phyloP scores from a whole-genome alignment of 2,113 vertebrate genomes.

The Epinephelus fuscoguttatus region DNA sequence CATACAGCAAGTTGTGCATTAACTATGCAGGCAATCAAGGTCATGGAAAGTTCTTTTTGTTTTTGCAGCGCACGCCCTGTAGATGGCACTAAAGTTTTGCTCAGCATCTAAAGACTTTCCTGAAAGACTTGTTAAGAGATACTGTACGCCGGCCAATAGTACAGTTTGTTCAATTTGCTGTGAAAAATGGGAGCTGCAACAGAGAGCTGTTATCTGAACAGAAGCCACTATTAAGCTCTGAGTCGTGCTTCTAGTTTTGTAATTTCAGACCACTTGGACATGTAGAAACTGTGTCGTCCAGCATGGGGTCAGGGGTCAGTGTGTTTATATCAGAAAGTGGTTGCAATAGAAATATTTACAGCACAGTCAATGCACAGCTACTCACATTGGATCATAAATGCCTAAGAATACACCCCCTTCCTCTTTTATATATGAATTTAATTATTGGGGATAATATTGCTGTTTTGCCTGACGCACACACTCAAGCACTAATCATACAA shows the following conservation, averaged over 20 bases:
- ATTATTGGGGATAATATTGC: conserved; percentile 13
- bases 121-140: conserved; percentile 16
- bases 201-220: conserved; percentile 50
- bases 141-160: conserved; percentile 47
- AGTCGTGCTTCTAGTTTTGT: conserved; percentile 16
- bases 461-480: conserved; percentile 33
- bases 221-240: conserved; percentile 12
- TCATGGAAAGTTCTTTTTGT: conserved; percentile 79
- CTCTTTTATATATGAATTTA: not conserved
- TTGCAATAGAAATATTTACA: conserved; percentile 1
- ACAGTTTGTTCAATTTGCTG: conserved; percentile 63
- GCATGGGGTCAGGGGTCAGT: not conserved
- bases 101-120: not conserved
- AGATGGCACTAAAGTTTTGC: conserved; percentile 76
- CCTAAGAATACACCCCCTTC: not conserved
- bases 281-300: not conserved
- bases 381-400: not conserved
- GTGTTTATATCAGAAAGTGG: not conserved
- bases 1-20: conserved; percentile 61
- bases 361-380: not conserved
- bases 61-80: conserved; percentile 53
- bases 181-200: conserved; percentile 55
- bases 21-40: conserved; percentile 72
- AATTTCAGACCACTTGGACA: conserved; percentile 5
- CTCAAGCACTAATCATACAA: conserved; percentile 21